Percentiles rank a stretch among this genome's conserved stretches.
phyloP scores from a whole-genome alignment of 2,113 vertebrate genomes.

The Sapajus apella region DNA sequence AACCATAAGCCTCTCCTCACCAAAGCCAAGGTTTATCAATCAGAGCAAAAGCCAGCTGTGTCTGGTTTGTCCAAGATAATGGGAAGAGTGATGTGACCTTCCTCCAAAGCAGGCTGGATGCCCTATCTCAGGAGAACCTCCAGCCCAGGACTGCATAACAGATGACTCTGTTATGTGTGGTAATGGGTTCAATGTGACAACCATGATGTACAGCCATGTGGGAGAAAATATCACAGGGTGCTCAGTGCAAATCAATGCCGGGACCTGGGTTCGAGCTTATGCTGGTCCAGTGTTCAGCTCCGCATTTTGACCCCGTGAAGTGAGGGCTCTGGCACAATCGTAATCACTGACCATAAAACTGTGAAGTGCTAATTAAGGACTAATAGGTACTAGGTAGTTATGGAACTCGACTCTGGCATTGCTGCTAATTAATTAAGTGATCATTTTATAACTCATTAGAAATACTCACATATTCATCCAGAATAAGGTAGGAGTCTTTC shows the following conservation, averaged over 20 bases:
- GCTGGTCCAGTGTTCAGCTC: rapidly evolving
- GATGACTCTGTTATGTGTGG: rapidly evolving
- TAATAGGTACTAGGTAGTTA: neutral
- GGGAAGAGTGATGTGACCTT: rapidly evolving
- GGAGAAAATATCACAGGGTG: rapidly evolving
- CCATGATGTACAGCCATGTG: rapidly evolving
- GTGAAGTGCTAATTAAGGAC: neutral
- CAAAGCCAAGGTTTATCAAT: neutral
- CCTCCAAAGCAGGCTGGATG: neutral
- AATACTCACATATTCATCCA: slow-evolving; percentile 98
- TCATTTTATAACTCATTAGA: neutral
- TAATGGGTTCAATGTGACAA: rapidly evolving
- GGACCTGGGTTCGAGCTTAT: rapidly evolving
- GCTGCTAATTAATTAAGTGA: neutral
- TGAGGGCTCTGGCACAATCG: rapidly evolving
- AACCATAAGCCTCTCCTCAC: neutral
- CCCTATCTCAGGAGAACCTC: rapidly evolving
- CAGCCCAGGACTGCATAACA: rapidly evolving
- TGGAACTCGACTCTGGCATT: neutral
- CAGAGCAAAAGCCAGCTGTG: too few relatives aligned
- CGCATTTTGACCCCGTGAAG: rapidly evolving
- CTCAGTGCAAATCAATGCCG: too few relatives aligned
- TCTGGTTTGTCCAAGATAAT: too few relatives aligned
- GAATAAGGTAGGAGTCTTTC: slow-evolving; percentile 97
- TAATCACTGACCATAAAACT: rapidly evolving